A percentile compares a stretch with the other conserved stretches of the same genome.
These are phyloP conservation scores for Malacosoma neustria DNA, from an alignment of 2,888 invertebrate species.

Conservation along the genomic window DNA sequence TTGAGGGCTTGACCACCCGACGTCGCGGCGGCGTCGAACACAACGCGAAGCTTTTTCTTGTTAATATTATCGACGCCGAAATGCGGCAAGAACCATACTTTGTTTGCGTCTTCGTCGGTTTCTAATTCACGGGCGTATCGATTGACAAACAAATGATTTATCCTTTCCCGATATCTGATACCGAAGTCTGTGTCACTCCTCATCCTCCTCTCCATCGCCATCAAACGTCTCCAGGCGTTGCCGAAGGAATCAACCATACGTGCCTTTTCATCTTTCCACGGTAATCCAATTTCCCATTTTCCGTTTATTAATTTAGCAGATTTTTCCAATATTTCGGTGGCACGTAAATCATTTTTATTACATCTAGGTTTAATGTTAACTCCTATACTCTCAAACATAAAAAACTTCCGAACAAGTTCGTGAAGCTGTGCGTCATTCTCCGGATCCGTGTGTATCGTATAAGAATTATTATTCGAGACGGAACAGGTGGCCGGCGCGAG, in stretches of 20 bases:
- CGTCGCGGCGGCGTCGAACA: neutral
- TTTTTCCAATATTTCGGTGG: neutral
- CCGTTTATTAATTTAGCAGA: neutral
- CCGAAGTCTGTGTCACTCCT: neutral
- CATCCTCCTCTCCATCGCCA: neutral
- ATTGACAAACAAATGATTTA: neutral
- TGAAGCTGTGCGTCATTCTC: too few relatives aligned
- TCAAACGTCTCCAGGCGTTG: neutral
- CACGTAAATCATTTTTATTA: neutral
- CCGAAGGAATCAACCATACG: neutral
- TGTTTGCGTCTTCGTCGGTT: neutral
- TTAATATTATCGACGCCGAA: neutral
- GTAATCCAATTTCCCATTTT: neutral
- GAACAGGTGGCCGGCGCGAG: constrained; percentile 8
- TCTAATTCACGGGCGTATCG: neutral
- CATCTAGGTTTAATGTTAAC: neutral
- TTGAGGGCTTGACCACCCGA: neutral
- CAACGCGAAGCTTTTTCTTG: neutral
- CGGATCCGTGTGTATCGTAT: too few relatives aligned
- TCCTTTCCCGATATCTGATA: neutral
- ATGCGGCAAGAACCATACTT: neutral
- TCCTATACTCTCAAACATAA: neutral
- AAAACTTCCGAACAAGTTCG: neutral
- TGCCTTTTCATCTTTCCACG: neutral
- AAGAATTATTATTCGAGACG: too few relatives aligned